phyloP scores from a whole-genome alignment of 2,888 invertebrate genomes.

The Selenia dentaria region DNA sequence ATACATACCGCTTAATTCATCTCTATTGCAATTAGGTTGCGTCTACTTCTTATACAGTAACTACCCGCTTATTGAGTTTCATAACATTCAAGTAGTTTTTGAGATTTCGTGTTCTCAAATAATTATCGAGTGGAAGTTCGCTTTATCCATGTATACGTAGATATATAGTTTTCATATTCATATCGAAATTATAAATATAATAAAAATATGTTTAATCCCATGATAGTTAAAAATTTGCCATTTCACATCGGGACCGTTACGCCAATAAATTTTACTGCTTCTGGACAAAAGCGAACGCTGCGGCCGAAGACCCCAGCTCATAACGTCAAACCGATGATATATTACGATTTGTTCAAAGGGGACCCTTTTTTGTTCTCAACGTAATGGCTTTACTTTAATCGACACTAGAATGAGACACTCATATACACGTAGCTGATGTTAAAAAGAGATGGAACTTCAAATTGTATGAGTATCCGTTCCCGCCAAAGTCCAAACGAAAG shows the following conservation, averaged over 20 bases:
- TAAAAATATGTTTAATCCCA: no score
- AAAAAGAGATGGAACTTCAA: conserved; percentile 49
- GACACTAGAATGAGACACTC: conserved; percentile 50
- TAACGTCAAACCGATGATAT: conserved; percentile 82
- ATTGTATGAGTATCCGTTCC: conserved; percentile 61
- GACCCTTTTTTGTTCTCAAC: conserved; percentile 82
- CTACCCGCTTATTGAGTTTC: no score
- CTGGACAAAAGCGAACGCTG: conserved; percentile 68
- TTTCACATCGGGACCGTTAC: conserved; percentile 61
- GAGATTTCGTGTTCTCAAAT: no score
- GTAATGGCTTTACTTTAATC: conserved; percentile 83
- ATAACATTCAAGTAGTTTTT: no score
- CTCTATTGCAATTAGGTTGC: no score
- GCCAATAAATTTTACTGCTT: conserved; percentile 71
- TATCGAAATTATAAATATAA: no score
- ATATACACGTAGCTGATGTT: conserved; percentile 38
- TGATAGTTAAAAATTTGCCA: conserved; percentile 34
- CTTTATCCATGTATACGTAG: no score
- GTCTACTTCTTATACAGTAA: no score
- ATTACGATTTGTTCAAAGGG: conserved; percentile 83
- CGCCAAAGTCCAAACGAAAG: conserved; percentile 74
- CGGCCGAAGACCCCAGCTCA: conserved; percentile 66
- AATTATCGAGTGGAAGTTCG: no score
- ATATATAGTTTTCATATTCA: no score
- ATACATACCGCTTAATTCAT: no score